Percentiles rank a stretch among this genome's conserved stretches.
Evolutionary conservation across 1,140 invertebrate species (phyloP).

Genomic region (Leptinotarsa defecta): DNA sequence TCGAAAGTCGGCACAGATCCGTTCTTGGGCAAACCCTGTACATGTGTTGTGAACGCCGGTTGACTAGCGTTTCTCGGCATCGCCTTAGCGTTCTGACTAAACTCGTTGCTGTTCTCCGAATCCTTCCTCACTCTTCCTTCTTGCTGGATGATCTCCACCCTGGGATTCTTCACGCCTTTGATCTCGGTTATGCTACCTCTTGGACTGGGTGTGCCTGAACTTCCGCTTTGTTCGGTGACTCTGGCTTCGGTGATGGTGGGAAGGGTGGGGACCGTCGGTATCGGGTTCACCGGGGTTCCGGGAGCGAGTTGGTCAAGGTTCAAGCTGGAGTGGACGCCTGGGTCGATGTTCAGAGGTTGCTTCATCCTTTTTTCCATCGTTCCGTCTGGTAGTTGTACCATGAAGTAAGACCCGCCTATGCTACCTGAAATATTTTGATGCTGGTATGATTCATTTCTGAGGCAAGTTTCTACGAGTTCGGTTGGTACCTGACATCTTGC

Average conservation of each 20-base stretch:
- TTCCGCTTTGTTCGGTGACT: constrained; percentile 66
- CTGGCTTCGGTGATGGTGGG: constrained; percentile 87
- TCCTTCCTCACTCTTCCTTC: constrained; percentile 26
- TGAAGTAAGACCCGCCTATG: constrained; percentile 77
- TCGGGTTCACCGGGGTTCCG: constrained; percentile 70
- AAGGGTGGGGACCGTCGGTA: constrained; percentile 79
- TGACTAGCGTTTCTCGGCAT: constrained; percentile 83
- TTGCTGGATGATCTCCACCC: constrained; percentile 35
- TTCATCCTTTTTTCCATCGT: constrained; percentile 87
- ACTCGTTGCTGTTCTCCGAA: constrained; percentile 36
- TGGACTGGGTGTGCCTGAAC: constrained; percentile 48
- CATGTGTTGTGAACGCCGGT: constrained; percentile 80
- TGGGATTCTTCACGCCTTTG: constrained; percentile 45
- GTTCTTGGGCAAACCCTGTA: constrained; percentile 79
- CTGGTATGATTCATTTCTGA: too few species aligned
- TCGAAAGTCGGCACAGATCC: constrained; percentile 87
- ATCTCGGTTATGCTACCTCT: constrained; percentile 47
- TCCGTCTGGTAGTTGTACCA: constrained; percentile 87
- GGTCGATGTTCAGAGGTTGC: constrained; percentile 85
- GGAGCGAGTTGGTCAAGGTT: constrained; percentile 80
- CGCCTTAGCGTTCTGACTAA: constrained; percentile 57
- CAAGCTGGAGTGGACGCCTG: constrained; percentile 90
- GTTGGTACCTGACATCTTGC: too few species aligned
- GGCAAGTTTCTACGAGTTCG: too few species aligned
- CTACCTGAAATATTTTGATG: constrained; percentile 54